Base-by-base conservation (phyloP, 2,113 vertebrate genomes). In the Girardinichthys multiradiatus region DNA sequence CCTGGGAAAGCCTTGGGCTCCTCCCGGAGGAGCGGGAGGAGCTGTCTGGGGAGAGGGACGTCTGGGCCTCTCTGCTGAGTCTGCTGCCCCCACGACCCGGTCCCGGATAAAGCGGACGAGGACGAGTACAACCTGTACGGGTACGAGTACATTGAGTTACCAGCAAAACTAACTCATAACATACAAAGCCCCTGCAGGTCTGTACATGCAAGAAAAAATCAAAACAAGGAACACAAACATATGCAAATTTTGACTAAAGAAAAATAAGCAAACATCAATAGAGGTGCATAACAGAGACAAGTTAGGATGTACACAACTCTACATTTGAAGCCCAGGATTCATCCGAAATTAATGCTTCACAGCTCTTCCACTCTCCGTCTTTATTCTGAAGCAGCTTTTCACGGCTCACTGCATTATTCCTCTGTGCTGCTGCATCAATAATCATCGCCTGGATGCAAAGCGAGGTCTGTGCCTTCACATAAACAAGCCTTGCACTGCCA, bases 401-500 rank as follows among this genome's bases (percentile, higher is more conserved):
- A 45, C n/a, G 54, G 68, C 60, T 82, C 57, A 15, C 72, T 87
- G 84, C 62, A 58, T 74, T 70, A 63, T 37, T 72, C 64, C 64
- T 70, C 63, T 65, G 48, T 30, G 45, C 21, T 64, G 74, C 76
- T 33, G 45, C 42, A 57, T 54, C 24, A 68, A 72, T 64, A 78
- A 70, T 77, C 72, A 67, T 80, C 42, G 59, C 72, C 77, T 75
- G 79, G 77, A 82, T 79, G 80, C 82, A 85, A 79, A 85, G 81
- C 74, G 83, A 81, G 73, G 68, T 76, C 76, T 51, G 76, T 69
- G 72, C 69, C 74, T 82, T 88, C 79, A 70, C 80, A 85, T 78
- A 89, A 90, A 92, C 87, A 90, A 87, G 79, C 60, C 76, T 15
- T 77, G 72, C 33, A 42, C 84, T 89, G 87, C 86, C 91, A 83